Evolutionary conservation across 1,140 invertebrate genomes (phyloP).

Genomic region (Drosophila jambulina): DNA sequence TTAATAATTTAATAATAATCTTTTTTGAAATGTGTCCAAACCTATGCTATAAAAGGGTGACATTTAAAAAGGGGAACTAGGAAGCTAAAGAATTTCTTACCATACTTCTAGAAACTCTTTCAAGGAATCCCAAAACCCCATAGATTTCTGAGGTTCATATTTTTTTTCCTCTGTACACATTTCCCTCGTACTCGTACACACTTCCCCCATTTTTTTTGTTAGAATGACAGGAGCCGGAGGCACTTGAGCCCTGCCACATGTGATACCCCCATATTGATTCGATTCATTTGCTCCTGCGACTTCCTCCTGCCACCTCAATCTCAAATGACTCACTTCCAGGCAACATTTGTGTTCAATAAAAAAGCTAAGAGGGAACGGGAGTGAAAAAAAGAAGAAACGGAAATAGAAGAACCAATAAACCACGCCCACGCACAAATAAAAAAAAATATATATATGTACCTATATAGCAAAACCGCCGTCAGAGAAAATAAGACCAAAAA

Average conservation of each 20-base stretch:
- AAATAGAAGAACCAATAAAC: slow-evolving; percentile 53
- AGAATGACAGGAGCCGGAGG: slow-evolving; percentile 18
- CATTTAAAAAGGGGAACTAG: too few species aligned
- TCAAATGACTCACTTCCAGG: slow-evolving; percentile 43
- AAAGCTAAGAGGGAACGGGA: slow-evolving; percentile 5
- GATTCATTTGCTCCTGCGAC: slow-evolving; percentile 56
- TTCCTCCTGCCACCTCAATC: slow-evolving; percentile 22
- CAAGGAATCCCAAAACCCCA: too few species aligned
- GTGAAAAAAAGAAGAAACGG: not conserved
- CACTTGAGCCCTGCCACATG: slow-evolving; percentile 47
- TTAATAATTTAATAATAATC: too few species aligned
- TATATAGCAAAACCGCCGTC: slow-evolving; percentile 13
- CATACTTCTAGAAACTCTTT: too few species aligned
- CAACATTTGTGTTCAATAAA: slow-evolving; percentile 51
- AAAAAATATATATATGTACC: not conserved
- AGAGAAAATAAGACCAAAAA: slow-evolving; percentile 25
- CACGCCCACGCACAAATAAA: slow-evolving; percentile 40
- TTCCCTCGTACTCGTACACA: not conserved
- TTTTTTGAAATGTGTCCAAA: too few species aligned
- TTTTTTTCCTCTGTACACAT: not conserved
- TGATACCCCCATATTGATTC: slow-evolving; percentile 61
- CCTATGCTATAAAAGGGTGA: too few species aligned
- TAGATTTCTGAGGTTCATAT: too few species aligned
- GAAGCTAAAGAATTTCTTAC: too few species aligned
- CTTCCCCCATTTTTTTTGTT: not conserved